Conservation (phyloP, 1,140 invertebrate species). For the Varroa destructor region DNA sequence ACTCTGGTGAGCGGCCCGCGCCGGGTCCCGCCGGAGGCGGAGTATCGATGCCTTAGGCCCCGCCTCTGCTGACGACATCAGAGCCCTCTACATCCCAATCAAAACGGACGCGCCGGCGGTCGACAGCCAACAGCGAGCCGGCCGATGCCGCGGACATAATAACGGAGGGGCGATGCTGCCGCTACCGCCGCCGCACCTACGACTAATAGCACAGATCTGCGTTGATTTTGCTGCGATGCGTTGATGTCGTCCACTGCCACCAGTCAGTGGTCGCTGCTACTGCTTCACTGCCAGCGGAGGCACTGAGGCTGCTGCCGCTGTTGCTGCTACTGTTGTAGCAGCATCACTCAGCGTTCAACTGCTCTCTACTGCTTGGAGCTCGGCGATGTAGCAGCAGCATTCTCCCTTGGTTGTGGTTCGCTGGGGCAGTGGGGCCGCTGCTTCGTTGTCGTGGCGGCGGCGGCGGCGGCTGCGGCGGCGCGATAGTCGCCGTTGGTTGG, state of each 20-base stretch:
- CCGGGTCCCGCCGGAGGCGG: no score
- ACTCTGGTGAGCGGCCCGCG: background rate
- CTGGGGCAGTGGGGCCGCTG: background rate
- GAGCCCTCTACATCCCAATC: constrained; percentile 27
- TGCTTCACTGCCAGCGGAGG: no score
- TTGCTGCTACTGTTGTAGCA: no score
- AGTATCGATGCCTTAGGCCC: background rate
- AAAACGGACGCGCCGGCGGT: constrained; percentile 3
- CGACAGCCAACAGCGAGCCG: background rate
- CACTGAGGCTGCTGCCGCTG: no score
- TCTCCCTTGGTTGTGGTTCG: background rate
- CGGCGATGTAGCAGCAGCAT: no score
- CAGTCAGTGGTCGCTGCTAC: background rate
- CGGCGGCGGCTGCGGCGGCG: background rate
- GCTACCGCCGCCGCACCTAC: no score
- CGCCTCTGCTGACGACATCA: background rate
- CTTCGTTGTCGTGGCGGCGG: background rate
- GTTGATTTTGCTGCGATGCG: background rate
- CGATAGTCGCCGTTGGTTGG: background rate
- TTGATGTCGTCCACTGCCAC: background rate
- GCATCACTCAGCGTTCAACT: no score
- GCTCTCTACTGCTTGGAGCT: no score
- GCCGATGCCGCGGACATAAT: constrained; percentile 23
- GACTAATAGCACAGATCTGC: no score
- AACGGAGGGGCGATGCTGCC: background rate